Base-by-base conservation (phyloP, 2,113 vertebrate genomes). In the Cochlearius cochlearius region DNA sequence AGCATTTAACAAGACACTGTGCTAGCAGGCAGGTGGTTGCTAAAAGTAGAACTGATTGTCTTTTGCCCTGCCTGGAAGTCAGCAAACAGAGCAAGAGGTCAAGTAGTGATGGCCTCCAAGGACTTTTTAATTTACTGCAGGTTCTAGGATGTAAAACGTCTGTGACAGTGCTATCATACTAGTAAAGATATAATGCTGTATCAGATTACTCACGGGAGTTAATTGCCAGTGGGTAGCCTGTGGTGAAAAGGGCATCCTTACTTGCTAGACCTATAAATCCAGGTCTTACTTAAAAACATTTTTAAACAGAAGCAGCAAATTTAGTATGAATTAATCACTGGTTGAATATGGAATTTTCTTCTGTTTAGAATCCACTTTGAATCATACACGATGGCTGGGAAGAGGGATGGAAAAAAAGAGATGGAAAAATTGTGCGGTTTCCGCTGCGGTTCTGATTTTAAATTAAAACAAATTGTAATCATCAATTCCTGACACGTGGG, bases 61-160 rank as follows among this genome's bases (percentile, higher is more conserved):
- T 77, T 91, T 60, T 52, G 26, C 36, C 21, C 60, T 36, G 87
- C 47, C 34, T 87, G 77, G 80, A 92, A 96, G 92, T 94, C 89
- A 91, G 64, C 60, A 79, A 86, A 72, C 52, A 82, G 90, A 74
- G n/a, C 71, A 83, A 93, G 62, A 91, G 89, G 95, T 94, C 87
- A 95, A 85, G 84, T 49, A 87, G 43, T 13, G 39, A 45, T 68
- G 77, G 89, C 72, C 87, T 92, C 89, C 29, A 72, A 91, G 95
- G 91, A 81, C 80, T 81, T 87, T 39, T 72, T 89, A 90, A 92
- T 94, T 82, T 92, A 87, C 73, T 96, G 41, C 93, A 92, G 73
- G 29, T 92, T 94, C 39, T 81, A 55, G 66, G 60, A 87, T 64
- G 81, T 91, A 94, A 88, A 88, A 78, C 3, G 2, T 52, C 64